Conservation (phyloP, 2,888 invertebrate genomes). For the Linyphia triangularis region DNA sequence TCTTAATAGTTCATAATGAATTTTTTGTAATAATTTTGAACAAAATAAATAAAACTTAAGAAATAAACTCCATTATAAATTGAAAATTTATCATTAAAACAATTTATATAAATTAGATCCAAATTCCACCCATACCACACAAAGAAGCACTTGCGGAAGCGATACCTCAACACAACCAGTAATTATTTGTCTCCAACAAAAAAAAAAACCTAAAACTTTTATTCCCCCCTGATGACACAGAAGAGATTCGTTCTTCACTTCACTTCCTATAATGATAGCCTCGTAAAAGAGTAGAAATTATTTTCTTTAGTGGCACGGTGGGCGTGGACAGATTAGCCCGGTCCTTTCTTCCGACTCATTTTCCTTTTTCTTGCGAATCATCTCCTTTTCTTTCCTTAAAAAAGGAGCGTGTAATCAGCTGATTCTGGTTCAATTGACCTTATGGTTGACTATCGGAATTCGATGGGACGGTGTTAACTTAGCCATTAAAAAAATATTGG, state of each 20-base stretch:
- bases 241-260: not conserved
- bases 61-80: too few species aligned
- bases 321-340: constrained; percentile 67
- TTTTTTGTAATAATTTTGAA: too few species aligned
- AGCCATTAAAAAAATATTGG: constrained; percentile 61
- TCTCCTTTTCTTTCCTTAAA: constrained; percentile 4
- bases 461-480: constrained; percentile 66
- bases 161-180: not conserved
- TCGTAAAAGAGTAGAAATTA: constrained; percentile 42
- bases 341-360: constrained; percentile 43
- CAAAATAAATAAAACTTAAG: too few species aligned
- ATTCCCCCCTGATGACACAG: not conserved
- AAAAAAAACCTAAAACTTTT: not conserved
- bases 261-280: constrained; percentile 27
- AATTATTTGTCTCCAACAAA: constrained; percentile 3
- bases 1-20: too few species aligned
- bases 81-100: too few species aligned
- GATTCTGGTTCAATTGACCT: constrained; percentile 55
- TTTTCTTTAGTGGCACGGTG: constrained; percentile 50
- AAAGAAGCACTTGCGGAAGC: not conserved
- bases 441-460: constrained; percentile 62
- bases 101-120: not conserved
- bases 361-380: constrained; percentile 22
- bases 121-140: not conserved
- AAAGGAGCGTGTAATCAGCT: constrained; percentile 50